Evolutionary conservation across 2,888 invertebrate species (phyloP).

Genomic region (Psylliodes chrysocephalus): DNA sequence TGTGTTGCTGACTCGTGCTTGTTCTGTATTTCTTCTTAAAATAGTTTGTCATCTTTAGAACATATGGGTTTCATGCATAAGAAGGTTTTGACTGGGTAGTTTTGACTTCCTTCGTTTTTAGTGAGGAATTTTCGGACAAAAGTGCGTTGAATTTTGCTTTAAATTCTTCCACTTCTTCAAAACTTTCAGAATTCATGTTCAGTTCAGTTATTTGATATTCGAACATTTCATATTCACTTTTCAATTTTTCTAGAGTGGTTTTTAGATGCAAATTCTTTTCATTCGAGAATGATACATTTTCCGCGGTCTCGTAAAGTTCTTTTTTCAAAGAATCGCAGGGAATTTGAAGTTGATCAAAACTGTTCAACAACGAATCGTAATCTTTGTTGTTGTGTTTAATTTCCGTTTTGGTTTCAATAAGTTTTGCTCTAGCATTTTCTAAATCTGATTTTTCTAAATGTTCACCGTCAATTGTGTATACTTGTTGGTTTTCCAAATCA

Average conservation of each 20-base stretch:
- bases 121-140: slow-evolving; percentile 52
- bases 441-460: too few relatives aligned
- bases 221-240: slow-evolving; percentile 60
- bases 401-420: slow-evolving; percentile 28
- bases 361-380: slow-evolving; percentile 55
- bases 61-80: too few relatives aligned
- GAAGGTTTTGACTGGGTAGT: too few relatives aligned
- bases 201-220: slow-evolving; percentile 63
- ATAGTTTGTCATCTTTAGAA: too few relatives aligned
- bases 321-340: slow-evolving; percentile 44
- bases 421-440: slow-evolving; percentile 7
- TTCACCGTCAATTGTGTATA: too few relatives aligned
- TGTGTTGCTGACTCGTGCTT: too few relatives aligned
- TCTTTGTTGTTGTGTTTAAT: slow-evolving; percentile 41
- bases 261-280: slow-evolving; percentile 59
- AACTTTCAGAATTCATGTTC: slow-evolving; percentile 65
- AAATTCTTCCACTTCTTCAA: slow-evolving; percentile 60
- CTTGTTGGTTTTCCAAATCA: too few relatives aligned
- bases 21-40: too few relatives aligned
- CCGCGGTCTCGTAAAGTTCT: slow-evolving; percentile 66
- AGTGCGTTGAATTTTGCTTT: slow-evolving; percentile 55
- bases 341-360: slow-evolving; percentile 47
- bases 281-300: slow-evolving; percentile 64
- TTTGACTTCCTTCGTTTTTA: slow-evolving; percentile 50
- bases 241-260: slow-evolving; percentile 64